Evolutionary conservation across 2,888 invertebrate species (phyloP), one percentile per base, ranked within the genome.

Genomic region (Diplolepis rosae): DNA sequence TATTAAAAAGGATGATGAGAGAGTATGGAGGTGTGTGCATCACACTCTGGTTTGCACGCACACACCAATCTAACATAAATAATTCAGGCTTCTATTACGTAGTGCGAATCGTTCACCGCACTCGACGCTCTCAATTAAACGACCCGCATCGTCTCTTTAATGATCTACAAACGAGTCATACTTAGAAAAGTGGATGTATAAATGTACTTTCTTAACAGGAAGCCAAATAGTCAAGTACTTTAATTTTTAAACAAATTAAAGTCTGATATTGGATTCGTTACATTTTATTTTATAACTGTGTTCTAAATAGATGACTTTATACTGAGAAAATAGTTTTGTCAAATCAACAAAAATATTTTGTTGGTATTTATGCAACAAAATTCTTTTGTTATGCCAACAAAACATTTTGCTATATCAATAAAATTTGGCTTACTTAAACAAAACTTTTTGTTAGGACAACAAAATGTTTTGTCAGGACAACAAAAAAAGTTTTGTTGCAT

Each of bases 81-180:
- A 75, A 79, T 80, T 79, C 78, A 75, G 69, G 68, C 69, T 73
- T 76, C 78, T 73, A 73, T 56, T 75, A 68, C 73, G 5, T 35
- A 56, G 76, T 74, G 75, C 70, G 66, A 68, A 72, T 73, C 70
- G 70, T 71, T 71, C 66, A 65, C 28, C 42, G 72, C 69, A 61
- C 68, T 56, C 32, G 32, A 56, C 69, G 56, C 66, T 74, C 73
- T 73, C 72, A 73, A 79, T 79, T 77, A 72, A 74, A 73, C 73
- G 73, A 79, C 78, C 78, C 79, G 77, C 77, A 77, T 77, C 18
- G 22, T 56, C 35, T 56, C 78, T 77, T 78, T 76, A 75, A 76
- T 77, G 5, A 13, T 56, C 32, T 54, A 32, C 22, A 18, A 5
- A 56, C 66, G 24, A 54, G 18, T 18, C 24, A 24, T 11, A 27